phyloP scores from a whole-genome alignment of 2,888 invertebrate species.

The Drosophila macrospina region DNA sequence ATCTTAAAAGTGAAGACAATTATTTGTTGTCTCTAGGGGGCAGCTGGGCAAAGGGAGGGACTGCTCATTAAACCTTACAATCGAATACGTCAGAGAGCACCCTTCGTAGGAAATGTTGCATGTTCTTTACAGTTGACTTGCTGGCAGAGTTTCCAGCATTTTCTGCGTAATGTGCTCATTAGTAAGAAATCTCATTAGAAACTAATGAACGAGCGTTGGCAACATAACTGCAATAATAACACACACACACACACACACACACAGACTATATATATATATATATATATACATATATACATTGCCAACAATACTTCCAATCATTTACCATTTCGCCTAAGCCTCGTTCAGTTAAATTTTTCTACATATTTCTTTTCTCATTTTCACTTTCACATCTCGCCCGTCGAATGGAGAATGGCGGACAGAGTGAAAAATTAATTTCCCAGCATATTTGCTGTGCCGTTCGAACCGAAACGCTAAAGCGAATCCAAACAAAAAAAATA shows the following conservation, averaged over 20 bases:
- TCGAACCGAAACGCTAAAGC: slow-evolving; percentile 21
- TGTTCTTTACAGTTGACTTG: slow-evolving; percentile 61
- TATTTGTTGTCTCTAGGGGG: neutral
- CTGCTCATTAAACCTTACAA: slow-evolving; percentile 7
- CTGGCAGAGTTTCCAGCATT: slow-evolving; percentile 39
- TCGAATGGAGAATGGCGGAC: slow-evolving; percentile 53
- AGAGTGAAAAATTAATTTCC: slow-evolving; percentile 75
- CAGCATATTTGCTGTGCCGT: slow-evolving; percentile 35
- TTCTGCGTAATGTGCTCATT: slow-evolving; percentile 66
- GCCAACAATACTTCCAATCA: slow-evolving; percentile 51
- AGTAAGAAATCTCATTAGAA: slow-evolving; percentile 77
- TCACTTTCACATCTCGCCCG: slow-evolving; percentile 59
- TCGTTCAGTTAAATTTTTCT: slow-evolving; percentile 56
- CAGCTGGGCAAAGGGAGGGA: neutral
- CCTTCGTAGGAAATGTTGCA: slow-evolving; percentile 35
- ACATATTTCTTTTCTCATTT: slow-evolving; percentile 57
- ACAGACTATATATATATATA: slow-evolving; percentile 25
- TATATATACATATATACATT: slow-evolving; percentile 8
- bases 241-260: slow-evolving; percentile 32
- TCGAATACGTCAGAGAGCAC: slow-evolving; percentile 22
- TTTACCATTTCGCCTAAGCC: slow-evolving; percentile 43
- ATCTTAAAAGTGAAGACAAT: slow-evolving; percentile 9
- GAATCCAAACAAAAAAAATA: slow-evolving; percentile 29
- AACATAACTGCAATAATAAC: slow-evolving; percentile 47
- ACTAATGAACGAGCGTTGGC: slow-evolving; percentile 70